Percentiles rank a stretch among this genome's conserved stretches.
Evolutionary conservation across 2,888 invertebrate species (phyloP).

Genomic region (Rhabditoides inermis): DNA sequence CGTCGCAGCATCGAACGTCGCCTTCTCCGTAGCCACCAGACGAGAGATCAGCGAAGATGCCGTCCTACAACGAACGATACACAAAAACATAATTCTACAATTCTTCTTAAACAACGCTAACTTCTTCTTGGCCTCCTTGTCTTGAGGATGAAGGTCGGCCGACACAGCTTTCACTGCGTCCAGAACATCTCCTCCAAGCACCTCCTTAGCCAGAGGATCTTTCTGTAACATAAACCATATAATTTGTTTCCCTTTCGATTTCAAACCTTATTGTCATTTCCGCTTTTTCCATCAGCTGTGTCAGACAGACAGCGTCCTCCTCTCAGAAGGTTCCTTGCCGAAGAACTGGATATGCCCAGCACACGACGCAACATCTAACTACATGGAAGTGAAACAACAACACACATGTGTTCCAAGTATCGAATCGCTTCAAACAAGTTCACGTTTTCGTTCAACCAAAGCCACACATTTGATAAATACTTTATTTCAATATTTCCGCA

Average conservation of each 20-base stretch:
- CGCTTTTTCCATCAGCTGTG: no score
- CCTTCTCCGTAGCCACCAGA: constrained; percentile 29
- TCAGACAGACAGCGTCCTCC: no score
- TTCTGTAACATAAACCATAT: constrained; percentile 9
- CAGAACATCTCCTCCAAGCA: constrained; percentile 24
- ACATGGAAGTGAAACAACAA: no score
- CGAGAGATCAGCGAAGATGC: constrained; percentile 17
- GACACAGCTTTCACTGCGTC: constrained; percentile 28
- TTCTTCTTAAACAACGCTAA: constrained; percentile 2
- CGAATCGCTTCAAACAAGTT: no score
- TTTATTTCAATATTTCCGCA: no score
- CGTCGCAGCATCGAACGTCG: constrained; percentile 30
- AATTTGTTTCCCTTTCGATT: neutral
- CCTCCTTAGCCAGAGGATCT: constrained; percentile 20
- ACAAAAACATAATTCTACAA: neutral
- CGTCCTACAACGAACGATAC: neutral
- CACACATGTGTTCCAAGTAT: no score
- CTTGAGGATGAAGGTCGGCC: constrained; percentile 17
- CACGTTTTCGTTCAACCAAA: no score
- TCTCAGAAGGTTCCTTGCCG: no score
- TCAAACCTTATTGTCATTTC: neutral
- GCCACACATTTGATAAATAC: no score
- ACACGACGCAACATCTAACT: no score
- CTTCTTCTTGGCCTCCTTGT: constrained; percentile 17
- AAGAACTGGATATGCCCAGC: no score